Evolutionary conservation across 2,888 invertebrate genomes (phyloP).

Genomic region (Drosophila buzzatii): DNA sequence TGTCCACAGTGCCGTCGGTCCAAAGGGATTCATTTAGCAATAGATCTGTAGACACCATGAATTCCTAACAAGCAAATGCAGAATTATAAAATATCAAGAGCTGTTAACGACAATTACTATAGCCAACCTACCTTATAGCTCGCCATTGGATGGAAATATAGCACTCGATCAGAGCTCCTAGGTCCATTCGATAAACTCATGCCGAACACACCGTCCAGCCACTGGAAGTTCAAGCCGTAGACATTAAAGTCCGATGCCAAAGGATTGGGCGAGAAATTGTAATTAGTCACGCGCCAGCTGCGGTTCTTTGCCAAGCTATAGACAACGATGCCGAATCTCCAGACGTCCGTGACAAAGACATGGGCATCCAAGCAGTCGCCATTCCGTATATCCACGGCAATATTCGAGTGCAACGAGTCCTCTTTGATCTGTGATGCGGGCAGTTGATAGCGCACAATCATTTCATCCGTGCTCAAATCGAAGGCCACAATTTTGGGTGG

Average conservation of each 20-base stretch:
- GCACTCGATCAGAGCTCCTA: slow-evolving; percentile 87
- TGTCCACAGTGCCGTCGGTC: slow-evolving; percentile 78
- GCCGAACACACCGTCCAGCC: slow-evolving; percentile 93
- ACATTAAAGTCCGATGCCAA: slow-evolving; percentile 90
- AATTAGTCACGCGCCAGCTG: slow-evolving; percentile 84
- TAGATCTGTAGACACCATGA: slow-evolving; percentile 89
- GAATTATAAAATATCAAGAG: background rate
- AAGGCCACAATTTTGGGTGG: slow-evolving; percentile 91
- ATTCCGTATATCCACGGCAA: slow-evolving; percentile 87
- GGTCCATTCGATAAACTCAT: slow-evolving; percentile 88
- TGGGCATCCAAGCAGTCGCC: slow-evolving; percentile 87
- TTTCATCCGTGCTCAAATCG: slow-evolving; percentile 88
- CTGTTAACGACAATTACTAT: background rate
- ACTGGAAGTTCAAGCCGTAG: slow-evolving; percentile 91
- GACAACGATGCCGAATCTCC: slow-evolving; percentile 87
- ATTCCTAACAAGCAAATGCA: slow-evolving; percentile 86
- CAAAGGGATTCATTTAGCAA: slow-evolving; percentile 88
- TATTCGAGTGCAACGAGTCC: slow-evolving; percentile 87
- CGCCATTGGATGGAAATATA: slow-evolving; percentile 93
- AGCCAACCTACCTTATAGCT: slow-evolving; percentile 87
- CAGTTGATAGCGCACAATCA: slow-evolving; percentile 88
- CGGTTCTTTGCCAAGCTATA: slow-evolving; percentile 82
- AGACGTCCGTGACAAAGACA: slow-evolving; percentile 89
- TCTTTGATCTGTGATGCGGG: slow-evolving; percentile 89
- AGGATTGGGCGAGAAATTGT: slow-evolving; percentile 83